Evolutionary conservation across 2,888 invertebrate genomes (phyloP).

Genomic region (Nephrotoma guestfalica): DNA sequence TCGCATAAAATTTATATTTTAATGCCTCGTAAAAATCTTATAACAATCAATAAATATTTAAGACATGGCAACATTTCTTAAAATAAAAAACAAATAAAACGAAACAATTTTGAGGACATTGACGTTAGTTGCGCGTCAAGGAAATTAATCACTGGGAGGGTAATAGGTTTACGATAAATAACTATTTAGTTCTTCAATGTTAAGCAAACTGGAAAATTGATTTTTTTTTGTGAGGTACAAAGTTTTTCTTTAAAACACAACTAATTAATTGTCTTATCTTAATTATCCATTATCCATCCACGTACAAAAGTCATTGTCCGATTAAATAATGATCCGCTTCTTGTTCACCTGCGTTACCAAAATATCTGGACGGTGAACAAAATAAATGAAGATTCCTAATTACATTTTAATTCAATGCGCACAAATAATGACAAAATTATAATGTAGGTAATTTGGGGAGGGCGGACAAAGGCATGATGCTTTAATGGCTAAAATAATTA

Average conservation of each 20-base stretch:
- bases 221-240: not conserved
- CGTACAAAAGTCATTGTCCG: not conserved
- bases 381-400: not conserved
- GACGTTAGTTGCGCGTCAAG: not conserved
- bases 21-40: not conserved
- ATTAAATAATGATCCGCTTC: not conserved
- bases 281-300: not conserved
- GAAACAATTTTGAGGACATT: not conserved
- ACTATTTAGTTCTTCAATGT: not conserved
- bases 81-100: not conserved
- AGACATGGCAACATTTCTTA: not conserved
- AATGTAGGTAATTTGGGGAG: not conserved
- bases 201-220: not conserved
- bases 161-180: not conserved
- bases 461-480: not conserved
- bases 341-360: not conserved
- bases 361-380: not conserved
- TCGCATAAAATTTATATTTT: not conserved
- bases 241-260: not conserved
- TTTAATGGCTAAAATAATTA: not conserved
- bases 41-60: not conserved
- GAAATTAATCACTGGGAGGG: not conserved
- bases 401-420: not conserved
- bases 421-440: not conserved
- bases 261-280: not conserved